These are phyloP conservation scores for Portunus trituberculatus DNA, from an alignment of 1,140 invertebrate genomes.

Conservation along the genomic window DNA sequence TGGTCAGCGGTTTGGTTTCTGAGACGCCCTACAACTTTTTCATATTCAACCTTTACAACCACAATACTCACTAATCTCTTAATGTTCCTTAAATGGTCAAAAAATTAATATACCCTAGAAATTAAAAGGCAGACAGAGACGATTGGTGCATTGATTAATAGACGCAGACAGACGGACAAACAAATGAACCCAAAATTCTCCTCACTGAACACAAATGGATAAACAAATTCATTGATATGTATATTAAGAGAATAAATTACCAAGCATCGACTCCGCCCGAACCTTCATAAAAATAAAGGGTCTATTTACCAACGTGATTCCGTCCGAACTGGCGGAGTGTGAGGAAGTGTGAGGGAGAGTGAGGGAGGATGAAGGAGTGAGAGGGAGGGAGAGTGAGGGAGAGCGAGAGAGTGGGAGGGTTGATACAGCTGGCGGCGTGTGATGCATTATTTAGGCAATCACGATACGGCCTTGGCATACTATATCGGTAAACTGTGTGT, in stretches of 20 bases:
- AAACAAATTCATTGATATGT: neutral
- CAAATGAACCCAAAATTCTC: neutral
- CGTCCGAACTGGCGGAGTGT: neutral
- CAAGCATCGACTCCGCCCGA: neutral
- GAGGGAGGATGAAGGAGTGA: neutral
- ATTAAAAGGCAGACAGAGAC: no score
- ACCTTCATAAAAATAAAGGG: neutral
- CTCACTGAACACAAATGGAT: neutral
- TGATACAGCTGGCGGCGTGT: neutral
- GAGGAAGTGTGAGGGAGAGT: no score
- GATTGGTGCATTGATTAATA: neutral
- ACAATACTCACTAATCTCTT: no score
- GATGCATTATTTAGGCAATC: neutral
- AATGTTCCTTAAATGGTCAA: no score
- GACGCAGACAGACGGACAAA: constrained; percentile 7
- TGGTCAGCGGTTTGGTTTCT: no score
- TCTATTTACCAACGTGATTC: neutral
- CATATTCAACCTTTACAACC: no score
- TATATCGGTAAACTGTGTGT: neutral
- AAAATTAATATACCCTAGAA: no score
- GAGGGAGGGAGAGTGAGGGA: neutral
- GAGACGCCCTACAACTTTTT: no score
- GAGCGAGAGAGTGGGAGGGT: neutral
- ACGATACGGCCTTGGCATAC: neutral
- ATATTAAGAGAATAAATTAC: neutral